Evolutionary conservation across 2,797 vertebrate species (phyloP).

Genomic region (Gobionotothen gibberifrons): DNA sequence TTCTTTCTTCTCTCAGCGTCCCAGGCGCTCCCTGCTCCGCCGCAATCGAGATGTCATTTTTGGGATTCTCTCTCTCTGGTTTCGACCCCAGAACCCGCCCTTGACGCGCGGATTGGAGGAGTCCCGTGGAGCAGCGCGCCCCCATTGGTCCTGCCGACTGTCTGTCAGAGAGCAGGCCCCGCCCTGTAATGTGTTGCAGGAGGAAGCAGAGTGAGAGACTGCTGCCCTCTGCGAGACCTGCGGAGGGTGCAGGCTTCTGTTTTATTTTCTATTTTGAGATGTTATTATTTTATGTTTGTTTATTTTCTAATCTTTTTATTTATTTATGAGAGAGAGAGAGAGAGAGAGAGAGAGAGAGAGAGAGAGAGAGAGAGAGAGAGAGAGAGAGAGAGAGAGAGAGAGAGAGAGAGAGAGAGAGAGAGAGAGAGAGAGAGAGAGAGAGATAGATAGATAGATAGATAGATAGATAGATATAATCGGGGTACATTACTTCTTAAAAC

Average conservation of each 20-base stretch:
- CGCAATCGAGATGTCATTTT: slow-evolving; percentile 81
- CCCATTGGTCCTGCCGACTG: slow-evolving; percentile 45
- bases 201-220: slow-evolving; percentile 29
- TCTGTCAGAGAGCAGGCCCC: slow-evolving; percentile 48
- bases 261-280: too few species aligned
- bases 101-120: slow-evolving; percentile 64
- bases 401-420: too few species aligned
- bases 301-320: too few species aligned
- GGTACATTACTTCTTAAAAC: neutral
- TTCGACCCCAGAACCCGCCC: slow-evolving; percentile 72
- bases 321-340: too few species aligned
- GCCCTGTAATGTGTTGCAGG: slow-evolving; percentile 61
- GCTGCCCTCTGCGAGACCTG: slow-evolving; percentile 50
- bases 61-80: slow-evolving; percentile 72
- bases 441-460: accelerated
- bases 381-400: too few species aligned
- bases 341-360: too few species aligned
- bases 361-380: too few species aligned
- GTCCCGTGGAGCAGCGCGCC: neutral
- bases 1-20: slow-evolving; percentile 50
- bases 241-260: slow-evolving; percentile 5
- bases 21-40: slow-evolving; percentile 60
- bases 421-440: too few species aligned
- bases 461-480: too few species aligned
- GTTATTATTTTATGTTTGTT: too few species aligned